Percentiles rank a stretch among this genome's conserved stretches.
These are phyloP conservation scores for Mimumesa dahlbomi DNA, from an alignment of 2,888 invertebrate species.

Conservation along the genomic window DNA sequence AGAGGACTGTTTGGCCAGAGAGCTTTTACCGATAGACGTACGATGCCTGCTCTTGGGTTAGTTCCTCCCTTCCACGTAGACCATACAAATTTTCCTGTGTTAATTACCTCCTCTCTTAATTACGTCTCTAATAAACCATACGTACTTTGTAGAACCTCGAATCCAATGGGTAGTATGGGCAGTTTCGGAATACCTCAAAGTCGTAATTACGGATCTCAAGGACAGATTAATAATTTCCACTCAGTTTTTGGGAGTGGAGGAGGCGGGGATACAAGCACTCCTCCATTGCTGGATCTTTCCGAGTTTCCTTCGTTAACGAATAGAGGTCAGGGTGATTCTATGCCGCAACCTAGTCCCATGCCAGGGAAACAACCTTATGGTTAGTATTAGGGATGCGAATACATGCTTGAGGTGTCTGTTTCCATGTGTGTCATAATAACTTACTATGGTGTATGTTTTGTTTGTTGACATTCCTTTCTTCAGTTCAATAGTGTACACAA, in stretches of 20 bases:
- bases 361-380: constrained; percentile 96
- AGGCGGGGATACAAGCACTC: constrained; percentile 89
- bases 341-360: constrained; percentile 91
- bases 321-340: constrained; percentile 89
- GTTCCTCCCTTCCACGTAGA: constrained; percentile 53
- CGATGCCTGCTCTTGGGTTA: constrained; percentile 83
- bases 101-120: too few species aligned
- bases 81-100: constrained; percentile 7
- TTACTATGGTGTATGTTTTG: not conserved
- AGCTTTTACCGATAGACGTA: constrained; percentile 88
- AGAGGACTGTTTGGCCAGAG: constrained; percentile 89
- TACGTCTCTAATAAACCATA: too few species aligned
- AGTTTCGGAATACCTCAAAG: constrained; percentile 84
- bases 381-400: constrained; percentile 79
- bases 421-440: not conserved
- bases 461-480: not conserved
- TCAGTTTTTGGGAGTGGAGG: constrained; percentile 88
- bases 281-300: constrained; percentile 93
- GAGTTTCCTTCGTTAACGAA: constrained; percentile 96
- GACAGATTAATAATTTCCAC: constrained; percentile 85
- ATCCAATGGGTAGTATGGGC: constrained; percentile 84
- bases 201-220: constrained; percentile 82
- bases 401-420: not conserved
- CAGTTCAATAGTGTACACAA: not conserved
- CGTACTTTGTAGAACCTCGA: constrained; percentile 82